Base-by-base conservation (phyloP, 2,113 vertebrate genomes). In the Pardalotus punctatus region DNA sequence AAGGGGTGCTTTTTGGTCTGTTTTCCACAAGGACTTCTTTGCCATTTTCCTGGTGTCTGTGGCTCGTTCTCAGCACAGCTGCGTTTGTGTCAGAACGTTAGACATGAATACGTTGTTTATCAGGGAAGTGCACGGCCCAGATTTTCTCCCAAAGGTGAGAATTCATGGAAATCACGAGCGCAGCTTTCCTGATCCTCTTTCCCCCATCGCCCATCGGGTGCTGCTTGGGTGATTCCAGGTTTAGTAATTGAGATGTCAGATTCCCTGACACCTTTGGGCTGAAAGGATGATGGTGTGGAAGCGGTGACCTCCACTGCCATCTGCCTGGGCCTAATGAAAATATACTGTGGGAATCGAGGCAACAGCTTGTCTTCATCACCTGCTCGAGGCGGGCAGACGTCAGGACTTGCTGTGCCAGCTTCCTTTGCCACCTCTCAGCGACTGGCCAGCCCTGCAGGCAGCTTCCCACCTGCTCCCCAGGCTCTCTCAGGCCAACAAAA, bases 281-380 rank as follows among this genome's bases (percentile, higher is more conserved):
- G 90, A 11, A 72, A 87, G 66, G 88, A 83, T 88, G 93, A 13
- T 40, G 95, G 83, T 86, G 91, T 94, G 91, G 93, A 93, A 91
- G 90, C 9, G 0, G 81, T 94, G 91, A 96, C 95, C 95, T 93
- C 93, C 12, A 6, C 69, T 84, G 86, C 95, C 93, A 93, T 96
- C 96, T 97, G 96, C 92, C 89, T 93, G 2, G 3, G 62, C 89
- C 76, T 95, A 83, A 95, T 97, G 96, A 91, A 96, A 96, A 94
- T 88, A 62, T 85, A 89, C 95, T 87, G 93, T 84, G 94, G 90
- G 93, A 97, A 94, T 70, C 47, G 24, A 85, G 76, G 83, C 61
- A 83, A 19, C 93, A 96, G 95, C 92, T 94, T 96, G 96, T 90
- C 83, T 84, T 88, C 74, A 10, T 96, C 94, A 88, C 84, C 92